phyloP scores from a whole-genome alignment of 2,797 vertebrate genomes.

The Buphagus erythrorhynchus region DNA sequence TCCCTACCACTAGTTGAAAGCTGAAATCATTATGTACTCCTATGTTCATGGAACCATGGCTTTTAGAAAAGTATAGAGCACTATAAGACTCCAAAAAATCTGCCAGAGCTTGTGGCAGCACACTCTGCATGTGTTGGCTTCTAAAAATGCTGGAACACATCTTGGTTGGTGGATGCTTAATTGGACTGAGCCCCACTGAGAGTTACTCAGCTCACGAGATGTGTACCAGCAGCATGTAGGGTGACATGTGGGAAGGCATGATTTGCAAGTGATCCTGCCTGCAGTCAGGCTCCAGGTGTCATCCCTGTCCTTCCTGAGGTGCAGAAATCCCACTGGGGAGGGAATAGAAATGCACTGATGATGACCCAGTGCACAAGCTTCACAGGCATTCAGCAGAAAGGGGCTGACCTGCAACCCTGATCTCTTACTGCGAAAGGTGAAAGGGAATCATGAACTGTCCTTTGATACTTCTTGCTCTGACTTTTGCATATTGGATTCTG shows the following conservation, averaged over 20 bases:
- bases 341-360: not conserved
- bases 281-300: not conserved
- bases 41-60: not conserved
- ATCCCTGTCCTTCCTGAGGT: not conserved
- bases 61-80: not conserved
- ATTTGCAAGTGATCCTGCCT: not conserved
- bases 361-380: not conserved
- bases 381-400: not conserved
- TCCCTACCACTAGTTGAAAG: not conserved
- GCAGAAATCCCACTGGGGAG: not conserved
- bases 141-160: not conserved
- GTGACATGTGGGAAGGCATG: not conserved
- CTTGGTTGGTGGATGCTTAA: not conserved
- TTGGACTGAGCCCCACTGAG: not conserved
- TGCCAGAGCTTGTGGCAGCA: not conserved
- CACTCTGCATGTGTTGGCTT: accelerated
- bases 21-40: not conserved
- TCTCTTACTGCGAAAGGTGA: not conserved
- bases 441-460: not conserved
- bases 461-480: not conserved
- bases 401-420: not conserved
- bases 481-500: not conserved
- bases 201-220: not conserved
- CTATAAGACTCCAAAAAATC: not conserved
- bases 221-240: not conserved